Base-by-base conservation (phyloP, 2,888 invertebrate species). In the Cheiracanthium punctorium region DNA sequence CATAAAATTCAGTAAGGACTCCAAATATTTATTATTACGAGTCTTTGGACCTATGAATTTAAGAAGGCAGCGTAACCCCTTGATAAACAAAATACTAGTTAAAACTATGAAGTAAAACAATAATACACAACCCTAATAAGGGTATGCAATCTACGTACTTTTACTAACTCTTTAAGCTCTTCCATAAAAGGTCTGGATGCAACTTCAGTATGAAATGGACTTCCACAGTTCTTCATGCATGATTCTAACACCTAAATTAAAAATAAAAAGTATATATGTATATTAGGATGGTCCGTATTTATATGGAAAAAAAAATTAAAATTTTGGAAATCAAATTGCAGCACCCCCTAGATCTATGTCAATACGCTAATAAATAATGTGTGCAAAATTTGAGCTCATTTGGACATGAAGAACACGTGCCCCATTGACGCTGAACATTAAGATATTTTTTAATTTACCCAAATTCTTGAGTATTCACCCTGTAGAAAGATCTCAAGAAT, bases 221-320 rank as follows among this genome's bases (percentile, higher is more conserved):
- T 93, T 0, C 95, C 99, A 93, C 99, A 99, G 92, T 99, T 99
- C 93, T 99, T 99, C 7, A 99, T 98, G 91, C 97, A 95, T 90
- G 98, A 98, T 92, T 99, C 99, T 86, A 99, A 93, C 33, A 95
- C 94, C 94, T 95, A 89, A 75, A 90, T 89, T 32, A 90, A 74
- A 85, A 58, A 72, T 4, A 77, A 43, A 33, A 10, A 7, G 37
- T n/a, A n/a, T n/a, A n/a, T n/a, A n/a, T n/a, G n/a, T n/a, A n/a
- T n/a, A n/a, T n/a, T n/a, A n/a, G n/a, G n/a, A n/a, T n/a, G n/a
- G n/a, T n/a, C n/a, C n/a, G n/a, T n/a, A n/a, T n/a, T n/a, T n/a
- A n/a, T n/a, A n/a, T n/a, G n/a, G n/a, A n/a, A n/a, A n/a, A n/a
- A n/a, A n/a, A n/a, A n/a, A n/a, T n/a, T n/a, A n/a, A n/a, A n/a